Base-by-base conservation (phyloP, 2,113 vertebrate species). In the Chloroceryle aenea region DNA sequence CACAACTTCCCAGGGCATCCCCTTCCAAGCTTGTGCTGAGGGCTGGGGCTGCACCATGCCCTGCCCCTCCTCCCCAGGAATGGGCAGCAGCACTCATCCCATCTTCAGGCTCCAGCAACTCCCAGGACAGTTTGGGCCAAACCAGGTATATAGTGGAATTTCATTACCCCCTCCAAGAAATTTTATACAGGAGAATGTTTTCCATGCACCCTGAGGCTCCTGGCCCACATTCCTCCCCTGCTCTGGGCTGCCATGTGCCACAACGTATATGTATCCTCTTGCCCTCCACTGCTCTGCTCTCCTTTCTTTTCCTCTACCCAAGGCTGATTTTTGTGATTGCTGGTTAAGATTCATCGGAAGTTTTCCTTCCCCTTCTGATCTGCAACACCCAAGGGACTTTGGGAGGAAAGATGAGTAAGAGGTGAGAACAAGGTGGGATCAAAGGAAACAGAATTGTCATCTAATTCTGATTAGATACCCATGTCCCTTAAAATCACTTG, bases 391-490 rank as follows among this genome's bases (percentile, higher is more conserved):
- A 25, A 29, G 62, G 77, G 29, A 87, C 16, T 64, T 13, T 0
- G 7, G 63, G 67, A 85, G 63, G 45, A 48, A 2, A 17, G 45
- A 45, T 75, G 64, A 93, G 59, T 71, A 75, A 92, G 66, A 90
- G 74, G 42, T 90, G 85, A 87, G 85, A 92, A 87, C 32, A 29
- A 72, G 47, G 78, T 85, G 74, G 88, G 85, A 87, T 95, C 88
- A 92, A 92, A 95, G 78, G 61, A 78, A 71, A 72, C 14, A 40
- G 56, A 89, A 55, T 72, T 87, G 27, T 69, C 12, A 16, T 71
- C 67, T 84, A 86, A 69, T 83, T 91, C 78, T 87, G 58, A 53
- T 85, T 64, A 90, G 75, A 82, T 82, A 73, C 40, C 53, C 87
- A 36, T 56, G 56, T 2, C n/a, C 52, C 26, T n/a, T 40, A 38